Conservation (phyloP, 1,140 invertebrate species). For the Chrysoperla carnea region DNA sequence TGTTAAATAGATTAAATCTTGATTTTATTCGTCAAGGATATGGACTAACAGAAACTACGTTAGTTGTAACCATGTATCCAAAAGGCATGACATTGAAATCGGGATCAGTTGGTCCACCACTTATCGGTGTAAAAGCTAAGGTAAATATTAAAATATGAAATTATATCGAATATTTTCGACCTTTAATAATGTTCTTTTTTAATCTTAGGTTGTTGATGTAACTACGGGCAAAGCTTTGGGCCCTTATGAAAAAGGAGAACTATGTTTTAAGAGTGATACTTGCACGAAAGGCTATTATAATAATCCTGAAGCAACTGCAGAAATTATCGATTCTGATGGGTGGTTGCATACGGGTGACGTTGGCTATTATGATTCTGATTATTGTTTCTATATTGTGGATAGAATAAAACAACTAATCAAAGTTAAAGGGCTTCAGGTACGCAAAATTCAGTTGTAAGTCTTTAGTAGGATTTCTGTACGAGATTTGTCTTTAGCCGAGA, state of each 20-base stretch:
- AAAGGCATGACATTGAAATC: constrained; percentile 18
- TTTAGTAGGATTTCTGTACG: not conserved
- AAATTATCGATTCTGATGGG: constrained; percentile 46
- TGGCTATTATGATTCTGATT: constrained; percentile 51
- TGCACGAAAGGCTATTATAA: constrained; percentile 49
- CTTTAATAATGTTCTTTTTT: constrained; percentile 3
- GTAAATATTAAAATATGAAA: constrained; percentile 14
- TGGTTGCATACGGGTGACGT: constrained; percentile 73
- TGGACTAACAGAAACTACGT: constrained; percentile 49
- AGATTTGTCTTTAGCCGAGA: not conserved
- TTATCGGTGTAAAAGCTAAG: constrained; percentile 39
- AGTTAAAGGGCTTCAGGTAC: constrained; percentile 58
- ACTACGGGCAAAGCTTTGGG: constrained; percentile 40
- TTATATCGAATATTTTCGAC: not conserved
- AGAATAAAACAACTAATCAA: constrained; percentile 67
- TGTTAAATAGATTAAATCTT: constrained; percentile 15
- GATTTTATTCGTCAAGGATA: constrained; percentile 37
- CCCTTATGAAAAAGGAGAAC: constrained; percentile 40
- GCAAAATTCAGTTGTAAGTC: constrained; percentile 1
- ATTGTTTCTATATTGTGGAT: constrained; percentile 54
- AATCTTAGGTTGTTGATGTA: constrained; percentile 28
- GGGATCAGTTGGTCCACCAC: constrained; percentile 38
- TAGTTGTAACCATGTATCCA: constrained; percentile 19
- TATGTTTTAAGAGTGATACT: constrained; percentile 46
- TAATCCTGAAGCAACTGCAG: constrained; percentile 39